Percentiles rank a stretch among this genome's conserved stretches.
These are phyloP conservation scores for Ylistrum balloti DNA, from an alignment of 1,140 invertebrate genomes.

Conservation along the genomic window DNA sequence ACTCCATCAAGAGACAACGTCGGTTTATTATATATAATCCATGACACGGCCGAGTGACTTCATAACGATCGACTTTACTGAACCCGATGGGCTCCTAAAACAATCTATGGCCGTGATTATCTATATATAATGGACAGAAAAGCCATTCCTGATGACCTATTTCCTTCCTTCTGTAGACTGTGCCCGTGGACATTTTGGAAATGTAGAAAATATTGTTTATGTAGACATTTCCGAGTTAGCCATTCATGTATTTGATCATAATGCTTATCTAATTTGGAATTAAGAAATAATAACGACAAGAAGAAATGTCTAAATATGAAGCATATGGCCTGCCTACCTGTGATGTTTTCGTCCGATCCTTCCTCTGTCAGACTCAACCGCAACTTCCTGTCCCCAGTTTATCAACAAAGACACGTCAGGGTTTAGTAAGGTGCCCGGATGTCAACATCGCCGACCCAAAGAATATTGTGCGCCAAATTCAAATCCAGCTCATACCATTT, in stretches of 20 bases:
- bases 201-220: neutral
- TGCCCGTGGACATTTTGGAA: neutral
- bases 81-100: too few species aligned
- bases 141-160: too few species aligned
- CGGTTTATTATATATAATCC: too few species aligned
- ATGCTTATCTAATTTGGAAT: neutral
- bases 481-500: too few species aligned
- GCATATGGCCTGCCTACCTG: conserved; percentile 3
- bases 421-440: conserved; percentile 7
- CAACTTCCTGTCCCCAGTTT: neutral
- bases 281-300: neutral
- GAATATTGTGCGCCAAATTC: neutral
- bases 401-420: conserved; percentile 30
- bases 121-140: too few species aligned
- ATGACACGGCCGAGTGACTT: too few species aligned
- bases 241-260: neutral
- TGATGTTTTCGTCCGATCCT: neutral
- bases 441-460: too few species aligned
- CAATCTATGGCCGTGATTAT: too few species aligned
- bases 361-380: neutral
- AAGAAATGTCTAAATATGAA: neutral
- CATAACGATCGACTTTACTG: too few species aligned
- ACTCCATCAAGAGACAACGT: too few species aligned
- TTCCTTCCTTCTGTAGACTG: too few species aligned
- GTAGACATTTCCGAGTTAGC: neutral